Evolutionary conservation across 1,140 invertebrate genomes (phyloP), one percentile per base, ranked within the genome.

Genomic region (Akabosia matsudoensis): DNA sequence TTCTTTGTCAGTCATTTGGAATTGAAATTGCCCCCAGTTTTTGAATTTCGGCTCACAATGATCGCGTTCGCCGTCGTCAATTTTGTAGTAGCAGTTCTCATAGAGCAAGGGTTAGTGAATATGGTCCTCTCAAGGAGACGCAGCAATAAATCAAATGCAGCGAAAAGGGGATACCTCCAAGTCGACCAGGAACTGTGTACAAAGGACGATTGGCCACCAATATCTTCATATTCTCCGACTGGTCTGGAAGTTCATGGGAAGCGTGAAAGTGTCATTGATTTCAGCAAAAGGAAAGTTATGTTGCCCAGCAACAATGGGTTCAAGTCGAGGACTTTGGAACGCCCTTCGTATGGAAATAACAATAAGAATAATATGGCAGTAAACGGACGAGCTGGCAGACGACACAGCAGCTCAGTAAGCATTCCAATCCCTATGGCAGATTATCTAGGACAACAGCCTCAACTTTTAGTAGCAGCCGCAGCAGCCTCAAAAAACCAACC

Each of bases 1-100:
- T 92, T 89, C 88, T 75, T 93, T 0, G 82, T 87, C 0, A 78
- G 84, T 1, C 84, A 88, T 52, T 85, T 95, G 1, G 87, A 93
- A 82, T 81, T 95, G 0, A 84, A 87, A 73, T 84, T 93, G 82
- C 92, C 92, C 0, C 89, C 90, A 2, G 84, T 86, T 52, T 86
- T 85, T 22, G 83, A 89, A 0, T 91, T 92, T 85, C 87, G 89
- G 13, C 84, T 89, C 22, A 84, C 89, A 18, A 84, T 93, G 10
- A 73, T 93, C 2, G 84, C 84, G 0, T 83, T 92, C 33, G 90
- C 88, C 0, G 77, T 88, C 0, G 82, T 81, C 0, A 89, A 90
- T 81, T 88, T 90, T 78, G 64, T 87, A 0, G 56, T 88, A 2
- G 85, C 88, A 24, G 81, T 91, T 45, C 84, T 90, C 28, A 86